Evolutionary conservation across 2,888 invertebrate species (phyloP), one percentile per base, ranked within the genome.

Genomic region (Drosophila pullipes): DNA sequence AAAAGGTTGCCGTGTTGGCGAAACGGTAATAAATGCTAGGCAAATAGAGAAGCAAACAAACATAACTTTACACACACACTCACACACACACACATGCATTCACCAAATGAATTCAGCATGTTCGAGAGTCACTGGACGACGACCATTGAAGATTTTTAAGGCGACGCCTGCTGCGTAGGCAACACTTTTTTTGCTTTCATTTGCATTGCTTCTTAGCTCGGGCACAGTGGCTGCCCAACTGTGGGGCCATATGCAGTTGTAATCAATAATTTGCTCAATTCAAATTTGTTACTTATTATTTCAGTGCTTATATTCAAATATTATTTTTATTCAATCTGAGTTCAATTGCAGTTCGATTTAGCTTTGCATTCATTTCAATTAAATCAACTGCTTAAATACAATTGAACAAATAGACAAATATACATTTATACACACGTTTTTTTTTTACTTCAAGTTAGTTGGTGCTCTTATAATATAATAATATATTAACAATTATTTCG

Each of bases 21-120:
- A 66, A 87, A 73, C 71, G 72, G 76, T 76, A 74, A 85, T 90
- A 87, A 90, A 85, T 89, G 82, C 84, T 86, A 81, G 64, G 74
- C 70, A 83, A 89, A 78, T 72, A 78, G 55, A 69, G 60, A 72
- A 73, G 70, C 73, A 87, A 70, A 62, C 57, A 70, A 33, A 50
- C 28, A 55, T 33, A 59, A 18, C 47, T 39, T 41, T 33, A 47
- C 18, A 33, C 50, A 52, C 41, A 25, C 39, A 63, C 55, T 62
- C 65, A 59, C 54, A 44, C 13, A 30, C 22, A 30, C 50, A 47
- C 13, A 30, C 39, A 33, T 22, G 6, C 53, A 54, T 52, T 37
- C 30, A n/a, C 41, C 22, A 39, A 39, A 50, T 31, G 55, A 33
- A 33, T 9, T 33, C 9, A 22, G n/a, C 16, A n/a, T 39, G 59